Evolutionary conservation across 2,888 invertebrate genomes (phyloP), one percentile per base, ranked within the genome.

Genomic region (Agriopis leucophaearia): DNA sequence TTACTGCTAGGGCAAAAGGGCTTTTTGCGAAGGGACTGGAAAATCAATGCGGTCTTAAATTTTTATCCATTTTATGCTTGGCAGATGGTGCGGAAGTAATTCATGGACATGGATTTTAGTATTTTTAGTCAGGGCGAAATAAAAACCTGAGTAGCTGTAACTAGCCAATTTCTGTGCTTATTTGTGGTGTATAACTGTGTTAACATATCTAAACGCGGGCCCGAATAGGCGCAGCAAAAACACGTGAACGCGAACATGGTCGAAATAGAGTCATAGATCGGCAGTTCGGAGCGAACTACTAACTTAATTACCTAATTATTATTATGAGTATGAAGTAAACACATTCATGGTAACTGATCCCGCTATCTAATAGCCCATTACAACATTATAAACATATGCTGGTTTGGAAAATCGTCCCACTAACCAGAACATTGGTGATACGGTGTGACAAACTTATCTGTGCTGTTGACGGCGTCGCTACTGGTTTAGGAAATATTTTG

Each of bases 1-100:
- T 74, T 63, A 64, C 42, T 61, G 36, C 64, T 73, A 73, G 71
- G 72, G 65, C 66, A 51, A 66, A 68, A 45, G 58, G 69, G 50
- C 36, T 38, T 51, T 63, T 63, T 52, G 59, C 27, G 36, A 15
- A 44, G 65, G 64, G 70, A 59, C 63, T 57, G 42, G 9, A 48
- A 55, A 65, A 71, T 71, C 74, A 36, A 69, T 68, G 27, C 8
- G 36, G 10, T n/a, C 51, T 51, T 51, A 56, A 15, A 27, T 48
- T 58, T 50, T 57, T 64, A 35, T 50, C 18, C 55, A 44, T n/a
- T 36, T n/a, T 51, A 35, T 6, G 13, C 48, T 8, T 10, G 8
- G 10, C 15, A n/a, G 9, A 36, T n/a, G 36, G 8, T 9, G 12
- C n/a, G 27, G 51, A 52, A 52, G 36, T 36, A 36, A 52, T 52